Conservation (phyloP, 92 coral and sea anemone species). For the Palythoa grandiflora region DNA sequence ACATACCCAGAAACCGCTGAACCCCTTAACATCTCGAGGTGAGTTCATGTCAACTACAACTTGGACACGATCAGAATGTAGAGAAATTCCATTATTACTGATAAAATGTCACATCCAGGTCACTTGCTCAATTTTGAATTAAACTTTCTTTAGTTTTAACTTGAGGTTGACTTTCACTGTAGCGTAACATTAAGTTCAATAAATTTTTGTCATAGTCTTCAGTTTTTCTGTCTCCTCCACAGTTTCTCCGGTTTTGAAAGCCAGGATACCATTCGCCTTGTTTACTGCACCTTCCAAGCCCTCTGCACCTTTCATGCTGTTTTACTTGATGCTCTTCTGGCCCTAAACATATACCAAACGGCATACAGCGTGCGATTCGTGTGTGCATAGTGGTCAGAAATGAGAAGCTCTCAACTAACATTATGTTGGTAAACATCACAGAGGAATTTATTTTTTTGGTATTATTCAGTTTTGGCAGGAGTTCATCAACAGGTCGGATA, state of each 20-base stretch:
- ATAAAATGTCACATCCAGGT: not conserved
- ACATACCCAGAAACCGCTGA: slow-evolving; percentile 23
- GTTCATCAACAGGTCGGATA: slow-evolving; percentile 41
- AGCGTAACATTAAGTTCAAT: slow-evolving; percentile 4
- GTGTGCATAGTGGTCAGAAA: slow-evolving; percentile 42
- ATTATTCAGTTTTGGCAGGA: slow-evolving; percentile 40
- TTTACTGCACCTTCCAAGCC: slow-evolving; percentile 37
- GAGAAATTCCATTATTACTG: slow-evolving; percentile 5
- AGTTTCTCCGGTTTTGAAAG: slow-evolving; percentile 29
- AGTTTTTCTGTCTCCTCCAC: slow-evolving; percentile 6
- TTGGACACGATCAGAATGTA: slow-evolving; percentile 19
- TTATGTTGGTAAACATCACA: slow-evolving; percentile 43
- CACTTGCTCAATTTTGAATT: not conserved
- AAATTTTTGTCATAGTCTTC: slow-evolving; percentile 12
- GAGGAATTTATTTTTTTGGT: slow-evolving; percentile 23
- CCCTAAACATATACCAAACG: slow-evolving; percentile 51
- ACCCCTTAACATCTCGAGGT: slow-evolving; percentile 14
- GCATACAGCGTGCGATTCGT: slow-evolving; percentile 41
- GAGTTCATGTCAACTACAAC: slow-evolving; percentile 3
- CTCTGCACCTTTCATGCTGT: not conserved
- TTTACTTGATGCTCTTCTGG: slow-evolving; percentile 27
- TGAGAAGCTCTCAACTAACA: slow-evolving; percentile 37
- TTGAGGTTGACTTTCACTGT: slow-evolving; percentile 17
- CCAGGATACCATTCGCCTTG: slow-evolving; percentile 41
- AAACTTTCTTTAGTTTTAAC: not conserved